Conservation (phyloP, 1,140 invertebrate genomes). For the Temnothorax curvispinosus region DNA sequence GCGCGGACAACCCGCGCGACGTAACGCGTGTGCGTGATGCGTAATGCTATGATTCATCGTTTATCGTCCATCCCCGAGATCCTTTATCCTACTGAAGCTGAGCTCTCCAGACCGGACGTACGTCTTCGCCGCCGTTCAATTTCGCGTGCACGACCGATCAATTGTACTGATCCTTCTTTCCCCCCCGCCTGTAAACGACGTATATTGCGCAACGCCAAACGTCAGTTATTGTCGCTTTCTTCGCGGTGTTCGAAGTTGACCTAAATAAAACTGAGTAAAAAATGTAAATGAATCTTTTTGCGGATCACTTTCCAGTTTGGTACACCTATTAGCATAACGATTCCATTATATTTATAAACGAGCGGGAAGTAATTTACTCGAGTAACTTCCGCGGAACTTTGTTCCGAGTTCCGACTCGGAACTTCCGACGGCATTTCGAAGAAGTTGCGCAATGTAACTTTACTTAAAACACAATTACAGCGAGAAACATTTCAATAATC, state of each 20-base stretch:
- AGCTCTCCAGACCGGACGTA: background rate
- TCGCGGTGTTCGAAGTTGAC: background rate
- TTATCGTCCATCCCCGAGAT: background rate
- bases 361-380: background rate
- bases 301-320: background rate
- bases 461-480: background rate
- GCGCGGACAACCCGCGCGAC: background rate
- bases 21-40: background rate
- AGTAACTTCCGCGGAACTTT: background rate
- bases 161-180: background rate
- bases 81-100: background rate
- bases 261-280: background rate
- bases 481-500: background rate
- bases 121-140: background rate
- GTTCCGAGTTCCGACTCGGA: background rate
- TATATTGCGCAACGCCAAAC: background rate
- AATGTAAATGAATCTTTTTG: slow-evolving; percentile 5
- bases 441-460: background rate
- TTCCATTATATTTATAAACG: background rate
- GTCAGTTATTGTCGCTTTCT: slow-evolving; percentile 10
- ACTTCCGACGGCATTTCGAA: background rate
- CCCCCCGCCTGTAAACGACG: too few relatives aligned
- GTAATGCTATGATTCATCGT: slow-evolving; percentile 8
- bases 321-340: background rate
- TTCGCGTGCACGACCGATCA: background rate